A percentile compares a stretch with the other conserved stretches of the same genome.
phyloP scores from a whole-genome alignment of 1,140 invertebrate genomes.

The Halesus radiatus region DNA sequence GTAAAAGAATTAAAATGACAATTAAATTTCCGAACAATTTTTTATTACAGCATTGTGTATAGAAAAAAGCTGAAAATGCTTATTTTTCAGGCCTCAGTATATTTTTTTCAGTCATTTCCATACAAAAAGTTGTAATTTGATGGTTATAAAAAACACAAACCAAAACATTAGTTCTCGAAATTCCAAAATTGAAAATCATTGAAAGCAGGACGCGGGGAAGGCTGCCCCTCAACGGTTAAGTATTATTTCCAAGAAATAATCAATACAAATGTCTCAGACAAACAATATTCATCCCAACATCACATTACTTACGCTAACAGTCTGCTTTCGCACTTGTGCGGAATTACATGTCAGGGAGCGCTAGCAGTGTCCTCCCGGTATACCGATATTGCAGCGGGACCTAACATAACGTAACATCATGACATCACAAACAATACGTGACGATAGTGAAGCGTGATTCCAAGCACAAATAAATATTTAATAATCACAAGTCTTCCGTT shows the following conservation, averaged over 20 bases:
- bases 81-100: too few relatives aligned
- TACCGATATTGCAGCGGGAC: neutral
- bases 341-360: constrained; percentile 4
- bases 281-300: neutral
- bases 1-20: too few relatives aligned
- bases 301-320: constrained; percentile 17
- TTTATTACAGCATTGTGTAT: too few relatives aligned
- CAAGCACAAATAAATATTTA: constrained; percentile 25
- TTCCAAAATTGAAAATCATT: too few relatives aligned
- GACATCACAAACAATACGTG: neutral
- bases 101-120: too few relatives aligned
- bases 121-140: too few relatives aligned
- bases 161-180: too few relatives aligned
- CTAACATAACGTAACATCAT: neutral
- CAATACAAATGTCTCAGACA: constrained; percentile 16
- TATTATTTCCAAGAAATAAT: constrained; percentile 39
- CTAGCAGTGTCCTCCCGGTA: neutral
- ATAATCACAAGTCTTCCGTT: constrained; percentile 17
- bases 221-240: neutral
- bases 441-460: neutral
- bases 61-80: too few relatives aligned
- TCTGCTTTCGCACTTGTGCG: constrained; percentile 20
- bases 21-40: too few relatives aligned
- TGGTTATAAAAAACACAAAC: too few relatives aligned
- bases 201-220: too few relatives aligned